Conservation (phyloP, 2,797 vertebrate species). For the Acanthis flammea region DNA sequence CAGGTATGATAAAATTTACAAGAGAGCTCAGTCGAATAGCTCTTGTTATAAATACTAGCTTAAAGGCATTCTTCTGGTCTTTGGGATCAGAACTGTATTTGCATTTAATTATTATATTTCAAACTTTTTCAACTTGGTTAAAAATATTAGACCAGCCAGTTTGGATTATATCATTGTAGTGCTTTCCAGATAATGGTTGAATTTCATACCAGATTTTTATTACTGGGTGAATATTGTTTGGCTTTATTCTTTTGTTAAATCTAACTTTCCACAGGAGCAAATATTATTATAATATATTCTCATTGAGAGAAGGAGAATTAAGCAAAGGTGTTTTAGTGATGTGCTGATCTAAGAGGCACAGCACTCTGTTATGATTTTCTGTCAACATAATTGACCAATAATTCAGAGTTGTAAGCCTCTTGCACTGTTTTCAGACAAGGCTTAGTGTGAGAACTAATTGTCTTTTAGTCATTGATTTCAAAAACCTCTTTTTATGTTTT, state of each 20-base stretch:
- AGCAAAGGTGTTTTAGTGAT: neutral
- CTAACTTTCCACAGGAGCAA: neutral
- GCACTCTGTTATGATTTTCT: neutral
- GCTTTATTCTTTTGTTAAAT: neutral
- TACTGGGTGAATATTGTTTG: neutral
- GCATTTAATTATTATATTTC: conserved; percentile 82
- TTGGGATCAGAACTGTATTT: conserved; percentile 84
- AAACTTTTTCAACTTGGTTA: conserved; percentile 73
- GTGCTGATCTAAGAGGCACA: neutral
- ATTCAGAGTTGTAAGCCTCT: conserved; percentile 31
- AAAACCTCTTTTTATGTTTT: neutral
- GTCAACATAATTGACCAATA: conserved; percentile 13
- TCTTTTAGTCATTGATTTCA: neutral
- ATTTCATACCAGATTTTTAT: neutral
- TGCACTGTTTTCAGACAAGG: neutral
- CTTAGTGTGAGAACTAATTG: neutral
- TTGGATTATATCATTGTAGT: conserved; percentile 30
- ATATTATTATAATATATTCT: neutral
- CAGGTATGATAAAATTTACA: conserved; percentile 97
- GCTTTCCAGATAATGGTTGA: neutral
- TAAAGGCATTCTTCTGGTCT: conserved; percentile 85
- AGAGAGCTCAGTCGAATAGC: conserved; percentile 78
- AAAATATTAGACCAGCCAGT: conserved; percentile 66
- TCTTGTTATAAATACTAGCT: conserved; percentile 91
- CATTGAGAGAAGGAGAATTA: neutral